Evolutionary conservation across 2,888 invertebrate genomes (phyloP).

Genomic region (Calliphora vomitoria): DNA sequence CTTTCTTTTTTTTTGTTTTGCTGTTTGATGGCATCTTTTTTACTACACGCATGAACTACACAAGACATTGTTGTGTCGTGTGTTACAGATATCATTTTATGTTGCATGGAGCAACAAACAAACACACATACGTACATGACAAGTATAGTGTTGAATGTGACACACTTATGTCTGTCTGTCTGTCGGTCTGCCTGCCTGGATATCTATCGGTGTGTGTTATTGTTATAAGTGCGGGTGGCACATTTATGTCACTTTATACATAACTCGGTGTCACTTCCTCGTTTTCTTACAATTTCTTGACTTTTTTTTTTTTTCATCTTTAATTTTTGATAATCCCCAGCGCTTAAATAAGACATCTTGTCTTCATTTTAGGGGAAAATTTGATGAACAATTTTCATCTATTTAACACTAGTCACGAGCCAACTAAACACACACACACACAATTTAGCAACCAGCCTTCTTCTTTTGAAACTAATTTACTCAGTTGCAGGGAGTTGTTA

Average conservation of each 20-base stretch:
- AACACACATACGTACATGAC: constrained; percentile 29
- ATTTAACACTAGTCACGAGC: constrained; percentile 73
- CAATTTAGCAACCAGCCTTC: constrained; percentile 6
- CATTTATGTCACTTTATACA: constrained; percentile 68
- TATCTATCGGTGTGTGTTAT: constrained; percentile 13
- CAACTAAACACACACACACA: constrained; percentile 27
- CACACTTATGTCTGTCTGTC: constrained; percentile 57
- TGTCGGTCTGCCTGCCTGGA: not conserved
- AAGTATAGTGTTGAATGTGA: constrained; percentile 58
- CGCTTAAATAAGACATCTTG: constrained; percentile 48
- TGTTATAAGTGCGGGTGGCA: constrained; percentile 71
- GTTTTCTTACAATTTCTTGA: constrained; percentile 33
- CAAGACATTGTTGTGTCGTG: constrained; percentile 39
- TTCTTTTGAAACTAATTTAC: constrained; percentile 8
- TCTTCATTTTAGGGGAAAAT: constrained; percentile 52
- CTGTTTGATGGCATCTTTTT: constrained; percentile 42
- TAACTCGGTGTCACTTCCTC: constrained; percentile 53
- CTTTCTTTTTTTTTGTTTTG: not conserved
- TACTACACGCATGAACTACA: constrained; percentile 66
- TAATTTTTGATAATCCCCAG: constrained; percentile 60
- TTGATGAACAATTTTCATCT: constrained; percentile 24
- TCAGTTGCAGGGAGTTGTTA: not conserved
- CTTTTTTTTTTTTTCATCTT: constrained; percentile 36
- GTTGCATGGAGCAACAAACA: constrained; percentile 39
- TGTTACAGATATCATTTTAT: constrained; percentile 35